These are phyloP conservation scores for Smittia aterrima DNA, from an alignment of 2,888 invertebrate species.

Conservation along the genomic window DNA sequence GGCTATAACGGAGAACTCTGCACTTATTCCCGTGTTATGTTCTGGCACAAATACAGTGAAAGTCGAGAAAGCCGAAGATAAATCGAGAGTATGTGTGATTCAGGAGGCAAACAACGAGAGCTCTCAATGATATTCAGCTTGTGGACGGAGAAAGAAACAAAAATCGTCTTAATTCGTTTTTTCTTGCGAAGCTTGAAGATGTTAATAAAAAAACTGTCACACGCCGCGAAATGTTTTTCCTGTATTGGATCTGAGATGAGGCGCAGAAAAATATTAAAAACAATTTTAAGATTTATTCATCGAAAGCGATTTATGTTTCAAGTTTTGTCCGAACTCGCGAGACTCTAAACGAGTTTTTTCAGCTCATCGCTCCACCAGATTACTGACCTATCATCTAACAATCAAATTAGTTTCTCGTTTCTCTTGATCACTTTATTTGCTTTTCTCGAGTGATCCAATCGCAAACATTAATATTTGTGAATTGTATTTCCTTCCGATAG, in stretches of 20 bases:
- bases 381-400: slow-evolving; percentile 39
- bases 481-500: neutral
- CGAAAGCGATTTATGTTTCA: no score
- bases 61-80: neutral
- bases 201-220: neutral
- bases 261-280: no score
- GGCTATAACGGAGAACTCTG: slow-evolving; percentile 18
- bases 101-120: slow-evolving; percentile 4
- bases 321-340: neutral
- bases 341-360: neutral
- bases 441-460: neutral
- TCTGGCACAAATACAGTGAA: neutral
- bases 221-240: neutral
- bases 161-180: neutral
- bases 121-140: neutral
- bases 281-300: no score
- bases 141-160: slow-evolving; percentile 6
- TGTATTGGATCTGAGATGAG: no score
- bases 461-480: neutral
- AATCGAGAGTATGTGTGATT: neutral
- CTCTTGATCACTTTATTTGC: slow-evolving; percentile 1
- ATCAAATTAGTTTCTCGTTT: slow-evolving; percentile 34
- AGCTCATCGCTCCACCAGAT: neutral
- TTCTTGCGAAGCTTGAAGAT: neutral
- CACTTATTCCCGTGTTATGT: neutral